phyloP scores from a whole-genome alignment of 2,797 vertebrate genomes.

The Tachyglossus aculeatus region DNA sequence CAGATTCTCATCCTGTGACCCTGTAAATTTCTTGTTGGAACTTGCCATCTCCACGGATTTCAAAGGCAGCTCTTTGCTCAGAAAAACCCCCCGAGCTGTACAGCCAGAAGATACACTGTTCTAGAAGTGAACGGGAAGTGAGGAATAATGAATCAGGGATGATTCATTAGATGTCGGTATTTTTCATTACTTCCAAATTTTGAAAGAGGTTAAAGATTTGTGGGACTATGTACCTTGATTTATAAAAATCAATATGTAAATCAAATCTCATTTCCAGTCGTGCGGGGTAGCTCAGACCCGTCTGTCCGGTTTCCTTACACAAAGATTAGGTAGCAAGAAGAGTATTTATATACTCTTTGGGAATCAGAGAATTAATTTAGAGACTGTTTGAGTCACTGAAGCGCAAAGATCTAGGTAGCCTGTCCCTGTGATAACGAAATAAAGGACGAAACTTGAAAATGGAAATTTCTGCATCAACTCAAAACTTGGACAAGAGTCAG shows the following conservation, averaged over 20 bases:
- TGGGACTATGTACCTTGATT: conserved; percentile 56
- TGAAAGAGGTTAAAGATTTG: conserved; percentile 56
- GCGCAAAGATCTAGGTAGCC: conserved; percentile 58
- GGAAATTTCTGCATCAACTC: conserved; percentile 56
- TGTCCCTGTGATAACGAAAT: conserved; percentile 52
- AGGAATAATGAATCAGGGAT: conserved; percentile 47
- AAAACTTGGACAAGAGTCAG: conserved; percentile 48
- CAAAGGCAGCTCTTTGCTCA: conserved; percentile 28
- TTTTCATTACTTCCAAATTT: conserved; percentile 62
- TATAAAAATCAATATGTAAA: conserved; percentile 67
- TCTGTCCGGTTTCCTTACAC: conserved; percentile 60
- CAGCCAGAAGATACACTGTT: no score
- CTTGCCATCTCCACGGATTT: conserved; percentile 21
- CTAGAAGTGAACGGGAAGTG: no score
- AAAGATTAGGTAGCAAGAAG: conserved; percentile 53
- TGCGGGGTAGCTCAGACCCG: conserved; percentile 60
- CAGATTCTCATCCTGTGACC: conserved; percentile 1
- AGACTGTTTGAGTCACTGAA: conserved; percentile 55
- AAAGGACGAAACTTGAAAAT: conserved; percentile 52
- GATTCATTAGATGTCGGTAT: conserved; percentile 56
- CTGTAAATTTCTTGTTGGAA: conserved; percentile 22
- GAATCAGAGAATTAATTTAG: conserved; percentile 65
- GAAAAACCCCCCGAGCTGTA: conserved; percentile 28
- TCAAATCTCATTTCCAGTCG: conserved; percentile 56
- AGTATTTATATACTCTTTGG: conserved; percentile 60